A percentile compares a stretch with the other conserved stretches of the same genome.
Conservation (phyloP, 1,140 invertebrate species). For the Kradibia gibbosae region DNA sequence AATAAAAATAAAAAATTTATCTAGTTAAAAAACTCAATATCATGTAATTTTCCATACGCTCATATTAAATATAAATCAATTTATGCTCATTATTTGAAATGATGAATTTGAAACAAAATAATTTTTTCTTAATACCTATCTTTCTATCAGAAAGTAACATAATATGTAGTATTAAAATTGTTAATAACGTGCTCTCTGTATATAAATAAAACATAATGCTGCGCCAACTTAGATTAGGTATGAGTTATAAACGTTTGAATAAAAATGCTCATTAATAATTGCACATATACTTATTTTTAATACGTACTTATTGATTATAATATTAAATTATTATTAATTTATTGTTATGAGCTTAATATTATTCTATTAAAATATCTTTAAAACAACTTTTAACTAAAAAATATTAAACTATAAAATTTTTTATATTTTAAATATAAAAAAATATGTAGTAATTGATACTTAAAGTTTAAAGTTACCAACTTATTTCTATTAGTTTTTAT, state of each 20-base stretch:
- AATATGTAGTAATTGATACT: not conserved
- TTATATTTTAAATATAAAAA: no score
- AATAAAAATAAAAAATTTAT: constrained; percentile 49
- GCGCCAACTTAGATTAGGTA: constrained; percentile 25
- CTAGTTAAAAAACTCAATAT: constrained; percentile 34
- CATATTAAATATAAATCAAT: constrained; percentile 27
- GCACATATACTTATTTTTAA: not conserved
- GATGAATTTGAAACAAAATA: not conserved
- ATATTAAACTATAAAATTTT: constrained; percentile 2
- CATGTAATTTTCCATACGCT: constrained; percentile 1
- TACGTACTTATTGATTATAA: not conserved
- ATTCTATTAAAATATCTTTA: not conserved
- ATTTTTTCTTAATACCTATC: not conserved
- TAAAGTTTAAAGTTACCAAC: no score
- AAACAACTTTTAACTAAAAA: not conserved
- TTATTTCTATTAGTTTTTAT: no score
- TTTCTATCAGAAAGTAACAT: not conserved
- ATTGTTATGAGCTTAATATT: not conserved
- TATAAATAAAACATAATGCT: not conserved
- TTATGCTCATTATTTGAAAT: not conserved
- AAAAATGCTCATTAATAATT: constrained; percentile 3
- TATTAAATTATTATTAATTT: not conserved
- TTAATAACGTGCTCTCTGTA: constrained; percentile 12
- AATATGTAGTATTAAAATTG: not conserved
- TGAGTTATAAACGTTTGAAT: not conserved